Evolutionary conservation across 2,797 vertebrate genomes (phyloP).

Genomic region (Enteromius trimaculatus): DNA sequence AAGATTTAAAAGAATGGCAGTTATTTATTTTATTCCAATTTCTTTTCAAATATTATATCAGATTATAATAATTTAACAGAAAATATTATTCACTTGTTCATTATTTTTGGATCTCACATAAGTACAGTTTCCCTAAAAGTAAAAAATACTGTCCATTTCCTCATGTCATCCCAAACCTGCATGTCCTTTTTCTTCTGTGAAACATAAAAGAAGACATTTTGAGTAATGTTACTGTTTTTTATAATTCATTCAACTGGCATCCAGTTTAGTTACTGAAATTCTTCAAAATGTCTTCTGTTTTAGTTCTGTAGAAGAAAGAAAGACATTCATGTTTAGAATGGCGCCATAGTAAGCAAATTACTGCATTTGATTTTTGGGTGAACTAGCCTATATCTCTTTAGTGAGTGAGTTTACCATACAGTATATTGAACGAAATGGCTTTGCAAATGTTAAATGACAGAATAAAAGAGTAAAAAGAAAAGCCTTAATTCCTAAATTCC

Average conservation of each 20-base stretch:
- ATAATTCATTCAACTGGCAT: not conserved
- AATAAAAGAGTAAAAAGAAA: slow-evolving; percentile 26
- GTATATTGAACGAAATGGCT: not conserved
- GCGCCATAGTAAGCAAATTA: not conserved
- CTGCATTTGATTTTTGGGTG: not conserved
- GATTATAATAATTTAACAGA: not conserved
- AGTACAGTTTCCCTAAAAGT: not conserved
- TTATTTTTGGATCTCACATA: not conserved
- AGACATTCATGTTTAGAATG: not conserved
- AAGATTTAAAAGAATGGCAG: not conserved
- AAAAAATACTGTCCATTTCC: not conserved
- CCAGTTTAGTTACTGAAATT: not conserved
- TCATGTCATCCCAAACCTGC: not conserved
- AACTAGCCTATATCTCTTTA: not conserved
- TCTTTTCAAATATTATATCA: not conserved
- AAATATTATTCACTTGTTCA: not conserved
- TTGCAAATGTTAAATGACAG: slow-evolving; percentile 9
- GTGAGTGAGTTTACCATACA: not conserved
- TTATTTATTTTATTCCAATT: not conserved
- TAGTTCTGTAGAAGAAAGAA: not conserved
- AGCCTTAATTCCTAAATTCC: slow-evolving; percentile 22
- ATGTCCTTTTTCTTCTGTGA: not conserved
- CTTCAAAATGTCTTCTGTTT: not conserved
- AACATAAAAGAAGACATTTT: not conserved
- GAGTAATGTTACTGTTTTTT: not conserved